Percentiles rank a stretch among this genome's conserved stretches.
Conservation (phyloP, 2,888 invertebrate species). For the Sminthurides aquaticus region DNA sequence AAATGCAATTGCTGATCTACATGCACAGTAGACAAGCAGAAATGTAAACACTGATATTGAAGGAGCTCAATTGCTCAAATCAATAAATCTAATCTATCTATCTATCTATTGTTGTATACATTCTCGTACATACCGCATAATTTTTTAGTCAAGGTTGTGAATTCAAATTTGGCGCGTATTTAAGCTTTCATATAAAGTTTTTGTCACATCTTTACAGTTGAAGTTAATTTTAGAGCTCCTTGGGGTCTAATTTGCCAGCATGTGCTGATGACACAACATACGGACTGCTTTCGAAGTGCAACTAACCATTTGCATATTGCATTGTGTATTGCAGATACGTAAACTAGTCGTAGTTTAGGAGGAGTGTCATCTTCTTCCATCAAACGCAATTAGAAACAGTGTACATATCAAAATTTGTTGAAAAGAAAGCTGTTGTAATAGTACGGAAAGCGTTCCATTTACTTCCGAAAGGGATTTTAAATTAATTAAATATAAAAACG, state of each 20-base stretch:
- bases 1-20: not conserved
- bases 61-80: no score
- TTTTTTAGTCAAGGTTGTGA: no score
- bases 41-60: no score
- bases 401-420: not conserved
- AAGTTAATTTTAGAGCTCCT: not conserved
- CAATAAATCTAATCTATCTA: no score
- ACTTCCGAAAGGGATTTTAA: no score
- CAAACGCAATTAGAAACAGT: not conserved
- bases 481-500: not conserved
- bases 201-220: no score
- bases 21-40: no score
- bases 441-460: not conserved
- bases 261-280: not conserved
- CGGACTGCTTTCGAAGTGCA: not conserved
- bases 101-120: no score
- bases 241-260: not conserved
- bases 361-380: not conserved
- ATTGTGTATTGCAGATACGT: no score
- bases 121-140: no score
- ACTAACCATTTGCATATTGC: not conserved
- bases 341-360: not conserved
- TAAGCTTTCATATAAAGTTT: no score
- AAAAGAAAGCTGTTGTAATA: not conserved
- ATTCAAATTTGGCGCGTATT: no score